Conservation (phyloP, 2,888 invertebrate species). For the Thalpophila matura region DNA sequence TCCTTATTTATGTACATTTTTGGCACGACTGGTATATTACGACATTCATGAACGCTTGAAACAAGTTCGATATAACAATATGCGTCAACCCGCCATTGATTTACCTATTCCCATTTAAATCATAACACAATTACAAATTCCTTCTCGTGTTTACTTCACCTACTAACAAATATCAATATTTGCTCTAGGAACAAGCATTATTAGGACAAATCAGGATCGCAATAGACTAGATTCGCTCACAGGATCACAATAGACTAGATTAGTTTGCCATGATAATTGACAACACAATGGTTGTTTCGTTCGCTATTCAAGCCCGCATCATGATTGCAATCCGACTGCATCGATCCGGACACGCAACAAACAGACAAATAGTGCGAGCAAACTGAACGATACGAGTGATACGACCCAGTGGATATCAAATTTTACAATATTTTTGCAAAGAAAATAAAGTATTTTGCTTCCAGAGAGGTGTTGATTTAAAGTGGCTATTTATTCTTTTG, state of each 20-base stretch:
- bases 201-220: conserved; percentile 36
- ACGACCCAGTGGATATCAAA: conserved; percentile 48
- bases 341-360: conserved; percentile 59
- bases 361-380: conserved; percentile 59
- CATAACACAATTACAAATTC: background rate
- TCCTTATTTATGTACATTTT: too few species aligned
- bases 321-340: conserved; percentile 61
- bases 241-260: conserved; percentile 57
- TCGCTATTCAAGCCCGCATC: conserved; percentile 65
- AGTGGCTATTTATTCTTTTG: too few species aligned
- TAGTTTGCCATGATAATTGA: conserved; percentile 70
- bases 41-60: too few species aligned
- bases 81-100: background rate
- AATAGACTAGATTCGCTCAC: conserved; percentile 40
- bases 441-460: too few species aligned
- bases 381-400: conserved; percentile 46
- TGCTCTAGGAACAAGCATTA: conserved; percentile 11
- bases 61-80: background rate
- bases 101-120: conserved; percentile 2
- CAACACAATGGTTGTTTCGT: conserved; percentile 49
- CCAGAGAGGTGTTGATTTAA: too few species aligned
- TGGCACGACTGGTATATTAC: too few species aligned
- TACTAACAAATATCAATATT: conserved; percentile 22
- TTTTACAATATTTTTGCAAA: conserved; percentile 12
- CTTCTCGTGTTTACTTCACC: background rate